These are phyloP conservation scores for Fopius arisanus DNA, from an alignment of 1,140 invertebrate genomes.

Conservation along the genomic window DNA sequence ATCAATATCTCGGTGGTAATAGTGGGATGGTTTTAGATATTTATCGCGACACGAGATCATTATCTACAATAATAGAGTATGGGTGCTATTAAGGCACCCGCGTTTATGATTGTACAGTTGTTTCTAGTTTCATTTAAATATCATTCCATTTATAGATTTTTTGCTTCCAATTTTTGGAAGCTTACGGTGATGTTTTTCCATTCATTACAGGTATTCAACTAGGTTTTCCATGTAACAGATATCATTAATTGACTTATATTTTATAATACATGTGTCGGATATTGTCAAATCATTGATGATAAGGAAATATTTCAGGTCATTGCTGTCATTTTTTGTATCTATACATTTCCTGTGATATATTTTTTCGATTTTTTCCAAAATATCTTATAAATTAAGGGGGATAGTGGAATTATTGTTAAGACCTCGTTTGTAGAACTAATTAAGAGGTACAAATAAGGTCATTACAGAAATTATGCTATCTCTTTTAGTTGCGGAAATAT, in stretches of 20 bases:
- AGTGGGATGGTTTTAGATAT: not conserved
- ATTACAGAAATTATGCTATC: too few species aligned
- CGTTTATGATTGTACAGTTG: slow-evolving; percentile 43
- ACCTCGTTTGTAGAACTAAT: too few species aligned
- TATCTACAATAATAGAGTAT: slow-evolving; percentile 3
- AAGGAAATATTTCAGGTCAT: not conserved
- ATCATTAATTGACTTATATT: slow-evolving; percentile 40
- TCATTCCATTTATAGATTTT: not conserved
- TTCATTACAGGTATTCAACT: not conserved
- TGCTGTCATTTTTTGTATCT: too few species aligned
- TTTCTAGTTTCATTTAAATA: slow-evolving; percentile 5
- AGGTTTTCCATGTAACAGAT: slow-evolving; percentile 19
- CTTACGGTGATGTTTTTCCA: not conserved
- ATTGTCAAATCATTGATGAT: slow-evolving; percentile 18
- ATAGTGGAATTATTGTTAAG: too few species aligned
- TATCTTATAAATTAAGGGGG: too few species aligned
- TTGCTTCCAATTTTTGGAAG: not conserved
- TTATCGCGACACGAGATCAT: not conserved
- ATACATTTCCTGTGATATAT: too few species aligned
- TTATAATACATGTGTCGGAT: slow-evolving; percentile 32
- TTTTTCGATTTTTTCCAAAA: too few species aligned
- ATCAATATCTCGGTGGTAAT: not conserved
- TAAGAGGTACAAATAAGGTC: too few species aligned
- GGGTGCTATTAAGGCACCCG: slow-evolving; percentile 17
- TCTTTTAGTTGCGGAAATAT: too few species aligned